Evolutionary conservation across 2,113 vertebrate species (phyloP).

Genomic region (Mesembrinibis cayennensis): DNA sequence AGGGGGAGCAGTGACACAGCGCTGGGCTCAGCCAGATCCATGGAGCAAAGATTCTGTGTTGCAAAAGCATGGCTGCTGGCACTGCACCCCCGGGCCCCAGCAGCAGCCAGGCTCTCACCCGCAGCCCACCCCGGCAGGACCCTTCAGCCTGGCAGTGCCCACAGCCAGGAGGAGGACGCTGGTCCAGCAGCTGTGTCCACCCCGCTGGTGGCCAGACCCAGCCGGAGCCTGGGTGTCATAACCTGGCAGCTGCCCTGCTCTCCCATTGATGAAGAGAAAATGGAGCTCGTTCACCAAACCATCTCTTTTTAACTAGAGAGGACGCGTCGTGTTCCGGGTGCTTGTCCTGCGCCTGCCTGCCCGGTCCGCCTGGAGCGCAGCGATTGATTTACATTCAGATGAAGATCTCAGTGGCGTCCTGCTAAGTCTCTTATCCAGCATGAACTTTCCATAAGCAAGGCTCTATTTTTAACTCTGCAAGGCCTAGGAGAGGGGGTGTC

Average conservation of each 20-base stretch:
- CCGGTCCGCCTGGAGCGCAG: neutral
- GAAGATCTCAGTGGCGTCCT: conserved; percentile 11
- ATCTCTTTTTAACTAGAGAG: neutral
- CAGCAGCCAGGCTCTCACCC: neutral
- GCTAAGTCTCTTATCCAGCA: conserved; percentile 51
- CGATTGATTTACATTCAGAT: conserved; percentile 36
- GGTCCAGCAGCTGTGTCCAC: neutral
- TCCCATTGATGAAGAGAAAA: neutral
- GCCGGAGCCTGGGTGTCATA: neutral
- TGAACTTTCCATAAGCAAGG: conserved; percentile 70
- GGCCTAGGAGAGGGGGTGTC: neutral
- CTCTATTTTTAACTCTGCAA: conserved; percentile 66
- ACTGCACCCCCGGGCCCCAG: neutral
- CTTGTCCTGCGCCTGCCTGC: neutral
- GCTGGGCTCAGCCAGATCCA: rapidly evolving
- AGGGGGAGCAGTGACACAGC: rapidly evolving
- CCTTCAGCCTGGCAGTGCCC: neutral
- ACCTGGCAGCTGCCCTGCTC: neutral
- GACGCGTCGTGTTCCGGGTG: rapidly evolving
- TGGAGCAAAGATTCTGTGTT: rapidly evolving
- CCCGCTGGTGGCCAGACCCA: rapidly evolving
- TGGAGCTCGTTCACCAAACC: neutral
- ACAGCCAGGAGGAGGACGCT: neutral
- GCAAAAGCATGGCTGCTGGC: neutral
- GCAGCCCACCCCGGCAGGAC: neutral